A percentile compares a stretch with the other conserved stretches of the same genome.
Conservation (phyloP, 2,888 invertebrate species). For the Osmoderma eremita region DNA sequence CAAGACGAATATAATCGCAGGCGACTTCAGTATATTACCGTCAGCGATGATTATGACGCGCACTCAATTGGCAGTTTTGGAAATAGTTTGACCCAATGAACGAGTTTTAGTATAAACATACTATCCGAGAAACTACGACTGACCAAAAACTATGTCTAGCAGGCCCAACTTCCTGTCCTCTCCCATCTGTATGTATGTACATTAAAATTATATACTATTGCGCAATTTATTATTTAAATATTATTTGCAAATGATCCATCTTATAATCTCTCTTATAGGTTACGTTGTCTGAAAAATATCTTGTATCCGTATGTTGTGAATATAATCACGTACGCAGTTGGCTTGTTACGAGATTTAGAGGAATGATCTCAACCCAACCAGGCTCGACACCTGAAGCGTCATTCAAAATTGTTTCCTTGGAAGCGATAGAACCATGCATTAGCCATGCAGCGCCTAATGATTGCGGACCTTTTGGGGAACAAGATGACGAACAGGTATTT, state of each 20-base stretch:
- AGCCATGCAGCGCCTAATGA: slow-evolving; percentile 74
- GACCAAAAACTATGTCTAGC: too few relatives aligned
- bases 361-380: slow-evolving; percentile 99
- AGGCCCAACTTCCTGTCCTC: too few relatives aligned
- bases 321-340: slow-evolving; percentile 98
- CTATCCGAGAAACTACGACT: too few relatives aligned
- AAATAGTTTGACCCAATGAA: too few relatives aligned
- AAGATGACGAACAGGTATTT: slow-evolving; percentile 97
- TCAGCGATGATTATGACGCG: too few relatives aligned
- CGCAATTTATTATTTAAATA: background rate
- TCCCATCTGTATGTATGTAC: too few relatives aligned
- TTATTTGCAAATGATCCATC: background rate
- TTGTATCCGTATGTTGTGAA: slow-evolving; percentile 96
- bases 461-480: slow-evolving; percentile 94
- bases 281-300: slow-evolving; percentile 92
- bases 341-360: slow-evolving; percentile 95
- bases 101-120: too few relatives aligned
- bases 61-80: too few relatives aligned
- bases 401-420: slow-evolving; percentile 92
- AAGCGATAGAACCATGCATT: slow-evolving; percentile 73
- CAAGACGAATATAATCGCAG: too few relatives aligned
- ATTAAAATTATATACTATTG: too few relatives aligned
- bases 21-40: too few relatives aligned
- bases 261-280: slow-evolving; percentile 68
- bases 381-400: slow-evolving; percentile 97